Percentiles rank a stretch among this genome's conserved stretches.
phyloP scores from a whole-genome alignment of 1,140 invertebrate species.

The Aphaenogaster rudis region DNA sequence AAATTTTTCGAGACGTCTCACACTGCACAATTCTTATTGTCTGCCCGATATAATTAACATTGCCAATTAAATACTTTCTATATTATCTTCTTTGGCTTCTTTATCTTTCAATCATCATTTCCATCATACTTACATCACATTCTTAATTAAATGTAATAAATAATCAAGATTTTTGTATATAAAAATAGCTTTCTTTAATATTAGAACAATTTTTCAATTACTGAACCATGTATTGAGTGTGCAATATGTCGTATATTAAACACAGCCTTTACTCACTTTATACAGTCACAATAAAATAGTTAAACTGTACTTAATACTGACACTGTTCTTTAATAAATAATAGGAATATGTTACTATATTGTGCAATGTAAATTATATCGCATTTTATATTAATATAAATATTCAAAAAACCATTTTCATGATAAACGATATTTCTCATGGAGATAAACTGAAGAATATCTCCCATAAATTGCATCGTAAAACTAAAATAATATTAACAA shows the following conservation, averaged over 20 bases:
- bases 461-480: background rate
- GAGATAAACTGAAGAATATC: background rate
- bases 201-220: background rate
- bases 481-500: background rate
- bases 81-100: background rate
- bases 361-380: background rate
- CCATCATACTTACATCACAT: background rate
- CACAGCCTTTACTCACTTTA: conserved; percentile 31
- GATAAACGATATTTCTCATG: conserved; percentile 24
- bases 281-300: conserved; percentile 10
- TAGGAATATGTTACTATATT: background rate
- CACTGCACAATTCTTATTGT: background rate
- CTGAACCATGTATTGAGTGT: background rate
- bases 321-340: conserved; percentile 8
- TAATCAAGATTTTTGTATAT: conserved; percentile 10
- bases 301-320: conserved; percentile 35
- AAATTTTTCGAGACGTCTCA: background rate
- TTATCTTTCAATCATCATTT: background rate
- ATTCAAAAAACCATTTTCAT: background rate
- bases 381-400: conserved; percentile 40
- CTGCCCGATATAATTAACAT: background rate
- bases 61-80: background rate
- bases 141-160: conserved; percentile 33
- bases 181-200: conserved; percentile 8
- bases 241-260: conserved; percentile 7